phyloP scores from a whole-genome alignment of 1,140 invertebrate species.

The Drosophila sulfurigaster region DNA sequence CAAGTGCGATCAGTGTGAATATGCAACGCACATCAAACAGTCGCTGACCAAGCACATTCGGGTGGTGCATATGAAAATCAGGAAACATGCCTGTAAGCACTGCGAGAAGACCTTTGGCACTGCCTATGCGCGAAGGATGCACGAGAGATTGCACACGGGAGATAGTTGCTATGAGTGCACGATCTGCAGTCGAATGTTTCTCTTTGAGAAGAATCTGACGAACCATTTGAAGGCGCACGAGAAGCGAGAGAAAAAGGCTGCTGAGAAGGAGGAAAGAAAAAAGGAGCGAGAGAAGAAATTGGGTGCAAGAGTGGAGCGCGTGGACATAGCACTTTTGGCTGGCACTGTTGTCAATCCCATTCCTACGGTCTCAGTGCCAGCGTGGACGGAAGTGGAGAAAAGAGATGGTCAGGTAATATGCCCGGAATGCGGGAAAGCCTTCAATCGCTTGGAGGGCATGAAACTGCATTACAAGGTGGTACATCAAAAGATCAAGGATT shows the following conservation, averaged over 20 bases:
- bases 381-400: constrained; percentile 76
- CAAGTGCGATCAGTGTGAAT: constrained; percentile 70
- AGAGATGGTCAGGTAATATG: constrained; percentile 78
- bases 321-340: constrained; percentile 73
- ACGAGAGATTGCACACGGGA: constrained; percentile 84
- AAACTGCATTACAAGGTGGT: constrained; percentile 78
- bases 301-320: constrained; percentile 62
- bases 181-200: constrained; percentile 74
- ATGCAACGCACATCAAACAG: constrained; percentile 75
- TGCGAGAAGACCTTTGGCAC: constrained; percentile 81
- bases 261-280: neutral
- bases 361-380: constrained; percentile 70
- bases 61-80: constrained; percentile 79
- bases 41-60: constrained; percentile 73
- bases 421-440: constrained; percentile 74
- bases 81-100: constrained; percentile 76
- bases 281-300: neutral
- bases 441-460: constrained; percentile 75
- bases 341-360: constrained; percentile 79
- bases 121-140: constrained; percentile 70
- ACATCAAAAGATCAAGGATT: constrained; percentile 80
- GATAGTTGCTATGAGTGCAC: constrained; percentile 83
- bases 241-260: constrained; percentile 55
- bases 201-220: constrained; percentile 71
- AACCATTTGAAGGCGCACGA: constrained; percentile 78